These are phyloP conservation scores for Dinocampus coccinellae DNA, from an alignment of 2,888 invertebrate species.

Conservation along the genomic window DNA sequence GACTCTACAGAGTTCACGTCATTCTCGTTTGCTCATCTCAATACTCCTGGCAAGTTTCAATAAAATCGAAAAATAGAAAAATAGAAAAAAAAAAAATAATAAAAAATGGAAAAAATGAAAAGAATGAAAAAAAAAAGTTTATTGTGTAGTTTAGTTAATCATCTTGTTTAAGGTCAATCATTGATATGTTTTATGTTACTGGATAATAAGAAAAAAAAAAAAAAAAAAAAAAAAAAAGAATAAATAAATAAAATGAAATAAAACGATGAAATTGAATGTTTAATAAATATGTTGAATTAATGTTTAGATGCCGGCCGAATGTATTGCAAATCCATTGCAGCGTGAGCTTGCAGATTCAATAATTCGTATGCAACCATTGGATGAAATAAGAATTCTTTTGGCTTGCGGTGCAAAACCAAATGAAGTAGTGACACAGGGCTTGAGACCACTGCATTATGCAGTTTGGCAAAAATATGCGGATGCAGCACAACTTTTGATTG, in stretches of 20 bases:
- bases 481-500: constrained; percentile 84
- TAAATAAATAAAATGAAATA: not conserved
- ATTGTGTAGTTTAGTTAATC: too few relatives aligned
- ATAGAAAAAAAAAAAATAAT: too few relatives aligned
- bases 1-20: constrained; percentile 23
- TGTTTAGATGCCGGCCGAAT: constrained; percentile 79
- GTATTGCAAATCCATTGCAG: constrained; percentile 81
- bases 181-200: too few relatives aligned
- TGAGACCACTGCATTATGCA: constrained; percentile 92
- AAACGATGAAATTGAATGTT: constrained; percentile 1
- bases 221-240: not conserved
- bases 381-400: constrained; percentile 87
- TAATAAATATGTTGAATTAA: not conserved
- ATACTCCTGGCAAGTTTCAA: constrained; percentile 31
- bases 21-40: constrained; percentile 33
- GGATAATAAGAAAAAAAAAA: not conserved
- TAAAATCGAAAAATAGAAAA: too few relatives aligned
- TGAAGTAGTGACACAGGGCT: constrained; percentile 86
- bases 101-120: too few relatives aligned
- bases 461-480: constrained; percentile 88
- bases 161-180: too few relatives aligned
- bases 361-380: constrained; percentile 86
- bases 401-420: constrained; percentile 89
- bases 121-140: too few relatives aligned
- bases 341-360: constrained; percentile 91